Percentiles rank a stretch among this genome's conserved stretches.
Evolutionary conservation across 92 coral and sea anemone species (phyloP).

Genomic region (Umimayanthus kanabou): DNA sequence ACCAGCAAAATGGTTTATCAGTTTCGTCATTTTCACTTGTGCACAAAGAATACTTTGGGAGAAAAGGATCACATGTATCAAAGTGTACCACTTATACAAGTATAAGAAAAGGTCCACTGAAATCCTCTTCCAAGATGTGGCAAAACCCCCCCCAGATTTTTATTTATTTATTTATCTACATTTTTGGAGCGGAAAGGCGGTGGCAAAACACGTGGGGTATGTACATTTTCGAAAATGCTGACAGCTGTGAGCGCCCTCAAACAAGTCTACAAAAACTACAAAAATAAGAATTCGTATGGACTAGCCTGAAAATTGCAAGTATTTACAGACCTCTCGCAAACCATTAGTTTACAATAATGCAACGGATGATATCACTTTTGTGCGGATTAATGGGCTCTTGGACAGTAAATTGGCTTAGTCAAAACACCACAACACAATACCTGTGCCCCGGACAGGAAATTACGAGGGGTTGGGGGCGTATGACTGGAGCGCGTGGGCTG

Average conservation of each 20-base stretch:
- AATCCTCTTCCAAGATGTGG: too few species aligned
- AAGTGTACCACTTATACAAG: too few species aligned
- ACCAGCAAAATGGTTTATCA: too few species aligned
- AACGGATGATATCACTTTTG: background rate
- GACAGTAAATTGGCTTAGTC: background rate
- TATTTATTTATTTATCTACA: too few species aligned
- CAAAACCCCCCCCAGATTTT: too few species aligned
- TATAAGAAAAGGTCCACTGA: too few species aligned
- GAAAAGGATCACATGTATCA: too few species aligned
- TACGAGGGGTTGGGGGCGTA: background rate
- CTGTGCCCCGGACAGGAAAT: background rate
- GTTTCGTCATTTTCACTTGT: too few species aligned
- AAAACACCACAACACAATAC: background rate
- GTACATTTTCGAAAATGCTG: background rate
- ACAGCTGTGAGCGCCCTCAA: background rate
- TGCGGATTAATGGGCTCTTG: background rate
- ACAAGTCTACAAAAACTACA: background rate
- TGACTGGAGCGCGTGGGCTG: background rate
- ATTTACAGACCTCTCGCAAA: background rate
- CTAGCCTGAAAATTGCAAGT: background rate
- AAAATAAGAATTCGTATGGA: background rate
- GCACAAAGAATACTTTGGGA: too few species aligned
- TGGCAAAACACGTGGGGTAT: too few species aligned
- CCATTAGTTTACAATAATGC: background rate
- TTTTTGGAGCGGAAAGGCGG: too few species aligned